Percentiles rank a stretch among this genome's conserved stretches.
Evolutionary conservation across 2,888 invertebrate species (phyloP).

Genomic region (Rugalucina vietnamica): DNA sequence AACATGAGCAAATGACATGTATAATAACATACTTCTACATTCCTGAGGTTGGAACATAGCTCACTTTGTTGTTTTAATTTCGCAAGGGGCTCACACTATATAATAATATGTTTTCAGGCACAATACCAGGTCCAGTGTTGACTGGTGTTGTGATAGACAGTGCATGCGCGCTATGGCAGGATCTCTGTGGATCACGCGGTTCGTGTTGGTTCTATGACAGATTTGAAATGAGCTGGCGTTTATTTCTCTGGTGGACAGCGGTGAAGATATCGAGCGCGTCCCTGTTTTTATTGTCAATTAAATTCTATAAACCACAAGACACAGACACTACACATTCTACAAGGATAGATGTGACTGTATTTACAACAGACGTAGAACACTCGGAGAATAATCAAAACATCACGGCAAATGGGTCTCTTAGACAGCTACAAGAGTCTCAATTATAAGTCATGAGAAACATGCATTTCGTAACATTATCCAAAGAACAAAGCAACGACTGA

Average conservation of each 20-base stretch:
- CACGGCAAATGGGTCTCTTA: neutral
- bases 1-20: too few species aligned
- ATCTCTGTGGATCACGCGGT: conserved; percentile 87
- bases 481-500: too few species aligned
- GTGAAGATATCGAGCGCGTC: conserved; percentile 60
- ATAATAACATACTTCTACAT: too few species aligned
- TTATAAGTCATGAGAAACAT: too few species aligned
- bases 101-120: conserved; percentile 63
- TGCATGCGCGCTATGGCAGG: conserved; percentile 89
- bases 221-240: conserved; percentile 85
- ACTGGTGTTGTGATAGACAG: conserved; percentile 90
- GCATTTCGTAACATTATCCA: too few species aligned
- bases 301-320: conserved; percentile 84
- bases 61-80: neutral
- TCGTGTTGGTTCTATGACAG: conserved; percentile 89
- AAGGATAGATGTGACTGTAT: neutral
- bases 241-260: conserved; percentile 63
- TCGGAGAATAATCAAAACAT: neutral
- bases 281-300: conserved; percentile 88
- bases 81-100: neutral
- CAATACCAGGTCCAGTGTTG: conserved; percentile 88
- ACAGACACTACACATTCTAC: neutral
- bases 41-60: neutral
- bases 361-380: neutral
- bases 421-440: neutral